Conservation (phyloP, 2,113 vertebrate genomes). For the Rhinoderma darwinii region DNA sequence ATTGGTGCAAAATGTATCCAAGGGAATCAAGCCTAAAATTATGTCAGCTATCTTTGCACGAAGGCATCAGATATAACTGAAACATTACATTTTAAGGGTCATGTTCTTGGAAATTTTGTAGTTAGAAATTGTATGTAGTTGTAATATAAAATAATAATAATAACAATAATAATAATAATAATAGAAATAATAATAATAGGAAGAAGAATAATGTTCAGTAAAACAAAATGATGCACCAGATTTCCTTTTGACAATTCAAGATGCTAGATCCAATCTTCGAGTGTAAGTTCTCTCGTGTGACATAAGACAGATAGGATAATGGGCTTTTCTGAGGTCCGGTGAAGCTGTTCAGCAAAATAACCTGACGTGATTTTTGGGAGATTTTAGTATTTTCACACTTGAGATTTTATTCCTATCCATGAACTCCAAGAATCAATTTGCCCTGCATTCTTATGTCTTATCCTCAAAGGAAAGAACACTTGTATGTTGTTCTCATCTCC, state of each 20-base stretch:
- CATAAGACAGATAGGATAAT: neutral
- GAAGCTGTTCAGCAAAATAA: neutral
- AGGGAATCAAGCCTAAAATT: neutral
- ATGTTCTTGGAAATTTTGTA: neutral
- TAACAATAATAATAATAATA: too few species aligned
- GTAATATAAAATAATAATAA: neutral
- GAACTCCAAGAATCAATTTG: slow-evolving; percentile 63
- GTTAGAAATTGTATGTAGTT: neutral
- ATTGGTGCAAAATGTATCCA: too few species aligned
- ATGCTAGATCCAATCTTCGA: neutral
- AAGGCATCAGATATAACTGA: neutral
- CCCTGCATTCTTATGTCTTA: slow-evolving; percentile 61
- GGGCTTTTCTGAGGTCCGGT: neutral
- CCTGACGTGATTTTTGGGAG: neutral
- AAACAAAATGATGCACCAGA: neutral
- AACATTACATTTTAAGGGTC: neutral
- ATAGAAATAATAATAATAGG: too few species aligned
- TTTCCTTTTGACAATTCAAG: neutral
- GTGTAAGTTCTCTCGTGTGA: neutral
- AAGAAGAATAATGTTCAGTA: too few species aligned
- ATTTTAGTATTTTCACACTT: slow-evolving; percentile 9
- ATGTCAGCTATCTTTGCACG: neutral
- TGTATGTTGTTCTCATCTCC: slow-evolving; percentile 57
- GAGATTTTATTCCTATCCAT: slow-evolving; percentile 34
- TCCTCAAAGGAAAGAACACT: slow-evolving; percentile 60